phyloP scores from a whole-genome alignment of 2,888 invertebrate genomes.

The Acanthosoma haemorrhoidale region DNA sequence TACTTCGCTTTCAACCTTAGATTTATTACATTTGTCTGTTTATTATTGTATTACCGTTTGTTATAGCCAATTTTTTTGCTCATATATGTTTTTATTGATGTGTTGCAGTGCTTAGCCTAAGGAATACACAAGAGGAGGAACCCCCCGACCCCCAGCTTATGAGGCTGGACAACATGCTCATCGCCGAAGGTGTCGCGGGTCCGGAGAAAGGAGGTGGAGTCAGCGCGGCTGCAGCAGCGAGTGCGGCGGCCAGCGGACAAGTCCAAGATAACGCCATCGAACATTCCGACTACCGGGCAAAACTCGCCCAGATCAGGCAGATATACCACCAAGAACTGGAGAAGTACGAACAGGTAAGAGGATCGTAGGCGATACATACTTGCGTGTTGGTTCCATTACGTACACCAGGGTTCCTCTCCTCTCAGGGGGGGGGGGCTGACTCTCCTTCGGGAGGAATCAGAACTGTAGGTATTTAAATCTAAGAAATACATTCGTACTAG shows the following conservation, averaged over 20 bases:
- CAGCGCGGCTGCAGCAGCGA: constrained; percentile 82
- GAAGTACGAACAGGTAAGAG: constrained; percentile 95
- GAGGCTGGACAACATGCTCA: constrained; percentile 98
- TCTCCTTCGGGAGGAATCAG: no score
- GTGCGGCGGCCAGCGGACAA: constrained; percentile 72
- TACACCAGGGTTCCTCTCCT: no score
- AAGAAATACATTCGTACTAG: no score
- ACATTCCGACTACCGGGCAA: constrained; percentile 98
- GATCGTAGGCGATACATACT: no score
- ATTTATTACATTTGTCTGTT: no score
- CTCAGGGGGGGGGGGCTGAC: no score
- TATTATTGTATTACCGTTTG: no score
- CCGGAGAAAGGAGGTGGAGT: constrained; percentile 89
- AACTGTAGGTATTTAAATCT: no score
- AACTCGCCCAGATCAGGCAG: constrained; percentile 95
- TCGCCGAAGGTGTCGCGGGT: constrained; percentile 95
- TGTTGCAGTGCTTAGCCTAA: constrained; percentile 75
- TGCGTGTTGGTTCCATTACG: no score
- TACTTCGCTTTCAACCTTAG: no score
- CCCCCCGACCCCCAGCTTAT: constrained; percentile 97
- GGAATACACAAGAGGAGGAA: constrained; percentile 96
- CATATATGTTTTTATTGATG: neutral
- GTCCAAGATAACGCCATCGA: constrained; percentile 93
- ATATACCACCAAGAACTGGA: constrained; percentile 99
- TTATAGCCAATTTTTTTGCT: neutral